These are phyloP conservation scores for Ciona savignyi DNA, from an alignment of 23 tunicate genomes.

Conservation along the genomic window DNA sequence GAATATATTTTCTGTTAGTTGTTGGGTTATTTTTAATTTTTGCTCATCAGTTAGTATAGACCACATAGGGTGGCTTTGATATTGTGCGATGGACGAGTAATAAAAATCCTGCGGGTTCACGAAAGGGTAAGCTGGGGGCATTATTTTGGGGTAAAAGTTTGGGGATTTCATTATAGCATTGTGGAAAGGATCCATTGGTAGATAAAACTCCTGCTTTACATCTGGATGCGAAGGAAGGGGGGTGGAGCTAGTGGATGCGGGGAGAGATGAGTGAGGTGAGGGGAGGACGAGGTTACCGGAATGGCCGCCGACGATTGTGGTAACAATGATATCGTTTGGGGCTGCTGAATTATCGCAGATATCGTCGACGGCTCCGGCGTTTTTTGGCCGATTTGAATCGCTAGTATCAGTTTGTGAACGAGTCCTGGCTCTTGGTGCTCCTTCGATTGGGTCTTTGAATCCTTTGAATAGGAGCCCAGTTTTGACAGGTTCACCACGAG, in stretches of 20 bases:
- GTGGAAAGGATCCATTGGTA: too few species aligned
- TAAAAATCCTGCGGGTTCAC: conserved; percentile 4
- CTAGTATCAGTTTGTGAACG: neutral
- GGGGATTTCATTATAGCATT: too few species aligned
- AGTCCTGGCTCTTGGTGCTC: neutral
- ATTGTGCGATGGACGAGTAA: neutral
- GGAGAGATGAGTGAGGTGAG: too few species aligned
- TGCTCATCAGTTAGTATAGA: conserved; percentile 5
- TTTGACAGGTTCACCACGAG: neutral
- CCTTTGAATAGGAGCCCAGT: conserved; percentile 28
- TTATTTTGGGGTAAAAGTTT: too few species aligned
- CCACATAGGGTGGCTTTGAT: too few species aligned
- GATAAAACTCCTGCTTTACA: too few species aligned
- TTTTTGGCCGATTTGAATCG: conserved; percentile 28
- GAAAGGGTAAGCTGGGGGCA: neutral
- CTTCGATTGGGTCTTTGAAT: conserved; percentile 7
- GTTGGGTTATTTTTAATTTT: neutral
- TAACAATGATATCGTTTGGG: too few species aligned
- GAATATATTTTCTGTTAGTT: too few species aligned
- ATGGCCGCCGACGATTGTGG: conserved; percentile 70
- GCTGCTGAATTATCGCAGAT: conserved; percentile 22
- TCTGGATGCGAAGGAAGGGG: too few species aligned
- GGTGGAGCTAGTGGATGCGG: too few species aligned
- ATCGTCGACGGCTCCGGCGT: conserved; percentile 81
- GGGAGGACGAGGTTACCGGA: conserved; percentile 5